A percentile compares a stretch with the other conserved stretches of the same genome.
Evolutionary conservation across 1,140 invertebrate species (phyloP).

Genomic region (Drosophila kurseongensis): DNA sequence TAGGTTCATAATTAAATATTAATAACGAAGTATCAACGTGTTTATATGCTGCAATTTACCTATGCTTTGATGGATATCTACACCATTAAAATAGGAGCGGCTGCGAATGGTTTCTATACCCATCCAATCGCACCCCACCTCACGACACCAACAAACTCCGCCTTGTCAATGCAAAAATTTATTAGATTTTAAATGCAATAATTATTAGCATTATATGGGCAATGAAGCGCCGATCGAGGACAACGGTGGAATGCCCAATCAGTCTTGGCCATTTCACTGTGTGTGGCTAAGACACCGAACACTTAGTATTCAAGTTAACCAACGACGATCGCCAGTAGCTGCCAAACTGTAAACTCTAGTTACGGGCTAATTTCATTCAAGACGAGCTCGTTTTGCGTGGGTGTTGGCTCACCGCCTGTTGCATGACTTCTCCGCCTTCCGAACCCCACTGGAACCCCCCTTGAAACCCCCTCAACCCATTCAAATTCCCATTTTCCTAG

Average conservation of each 20-base stretch:
- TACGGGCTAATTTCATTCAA: conserved; percentile 70
- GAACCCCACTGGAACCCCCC: conserved; percentile 1
- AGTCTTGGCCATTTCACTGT: conserved; percentile 35
- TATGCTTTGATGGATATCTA: conserved; percentile 40
- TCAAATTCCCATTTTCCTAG: conserved; percentile 16
- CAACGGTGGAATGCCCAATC: conserved; percentile 61
- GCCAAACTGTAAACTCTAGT: conserved; percentile 69
- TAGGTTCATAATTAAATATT: background rate
- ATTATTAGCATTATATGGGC: conserved; percentile 83
- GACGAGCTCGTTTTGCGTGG: conserved; percentile 55
- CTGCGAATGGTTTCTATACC: conserved; percentile 15
- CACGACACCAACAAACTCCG: conserved; percentile 52
- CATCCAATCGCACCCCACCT: background rate
- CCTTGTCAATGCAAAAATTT: conserved; percentile 79
- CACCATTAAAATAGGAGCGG: conserved; percentile 76
- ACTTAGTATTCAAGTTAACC: conserved; percentile 58
- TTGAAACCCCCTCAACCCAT: conserved; percentile 5
- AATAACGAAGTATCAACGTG: background rate
- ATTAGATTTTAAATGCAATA: conserved; percentile 84
- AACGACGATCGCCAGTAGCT: conserved; percentile 57
- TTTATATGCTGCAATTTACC: background rate
- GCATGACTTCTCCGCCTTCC: conserved; percentile 15
- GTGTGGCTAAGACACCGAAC: conserved; percentile 29
- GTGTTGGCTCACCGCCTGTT: conserved; percentile 60
- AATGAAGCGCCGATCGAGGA: conserved; percentile 72